Evolutionary conservation across 1,140 invertebrate species (phyloP).

Genomic region (Drosophila novamexicana): DNA sequence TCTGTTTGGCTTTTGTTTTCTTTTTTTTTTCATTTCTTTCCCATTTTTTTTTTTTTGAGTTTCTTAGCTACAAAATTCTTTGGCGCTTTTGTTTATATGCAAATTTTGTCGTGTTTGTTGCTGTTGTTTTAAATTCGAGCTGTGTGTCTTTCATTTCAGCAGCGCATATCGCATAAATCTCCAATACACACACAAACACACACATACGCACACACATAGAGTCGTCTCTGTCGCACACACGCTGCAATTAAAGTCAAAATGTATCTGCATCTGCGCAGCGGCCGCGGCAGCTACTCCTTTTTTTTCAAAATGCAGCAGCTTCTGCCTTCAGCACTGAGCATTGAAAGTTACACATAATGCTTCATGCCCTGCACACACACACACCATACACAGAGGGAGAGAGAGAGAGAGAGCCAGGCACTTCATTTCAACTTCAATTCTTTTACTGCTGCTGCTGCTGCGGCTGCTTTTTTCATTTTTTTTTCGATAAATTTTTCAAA

Average conservation of each 20-base stretch:
- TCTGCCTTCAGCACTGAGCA: slow-evolving; percentile 74
- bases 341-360: slow-evolving; percentile 63
- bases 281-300: slow-evolving; percentile 74
- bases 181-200: slow-evolving; percentile 18
- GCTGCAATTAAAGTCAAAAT: slow-evolving; percentile 68
- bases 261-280: slow-evolving; percentile 73
- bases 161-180: slow-evolving; percentile 56
- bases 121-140: slow-evolving; percentile 35
- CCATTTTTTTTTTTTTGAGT: slow-evolving; percentile 14
- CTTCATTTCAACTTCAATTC: slow-evolving; percentile 81
- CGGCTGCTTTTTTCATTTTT: slow-evolving; percentile 46
- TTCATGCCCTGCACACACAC: slow-evolving; percentile 42
- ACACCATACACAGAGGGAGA: slow-evolving; percentile 29
- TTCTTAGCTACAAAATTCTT: slow-evolving; percentile 31
- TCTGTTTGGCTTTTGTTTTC: slow-evolving; percentile 45
- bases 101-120: slow-evolving; percentile 72
- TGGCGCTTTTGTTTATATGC: slow-evolving; percentile 79
- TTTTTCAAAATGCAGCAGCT: slow-evolving; percentile 78
- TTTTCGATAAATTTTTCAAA: slow-evolving; percentile 76
- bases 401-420: slow-evolving; percentile 45
- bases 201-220: slow-evolving; percentile 35
- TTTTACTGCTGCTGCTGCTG: slow-evolving; percentile 46
- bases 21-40: slow-evolving; percentile 7
- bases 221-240: slow-evolving; percentile 69
- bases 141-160: slow-evolving; percentile 69